phyloP scores from a whole-genome alignment of 2,113 vertebrate genomes.

The Pleuronectes platessa region DNA sequence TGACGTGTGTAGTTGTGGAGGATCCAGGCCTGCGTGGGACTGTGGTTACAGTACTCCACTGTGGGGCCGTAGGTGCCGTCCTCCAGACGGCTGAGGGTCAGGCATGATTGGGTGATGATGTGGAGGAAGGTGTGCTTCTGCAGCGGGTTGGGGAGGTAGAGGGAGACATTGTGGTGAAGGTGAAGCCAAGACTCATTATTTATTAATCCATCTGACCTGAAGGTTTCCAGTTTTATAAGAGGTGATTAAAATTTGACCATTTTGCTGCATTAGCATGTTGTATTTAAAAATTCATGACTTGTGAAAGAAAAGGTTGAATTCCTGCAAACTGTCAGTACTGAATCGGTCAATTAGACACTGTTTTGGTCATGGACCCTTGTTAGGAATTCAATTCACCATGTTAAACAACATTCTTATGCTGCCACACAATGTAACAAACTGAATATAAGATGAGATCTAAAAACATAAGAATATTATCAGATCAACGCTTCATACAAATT shows the following conservation, averaged over 20 bases:
- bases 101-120: conserved; percentile 92
- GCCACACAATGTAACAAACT: too few species aligned
- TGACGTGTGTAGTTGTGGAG: conserved; percentile 88
- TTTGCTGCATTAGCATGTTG: too few species aligned
- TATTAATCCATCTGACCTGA: background rate
- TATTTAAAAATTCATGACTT: too few species aligned
- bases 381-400: too few species aligned
- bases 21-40: conserved; percentile 85
- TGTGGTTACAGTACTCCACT: conserved; percentile 89
- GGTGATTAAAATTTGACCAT: background rate
- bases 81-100: conserved; percentile 88
- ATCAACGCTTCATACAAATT: too few species aligned
- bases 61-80: conserved; percentile 87
- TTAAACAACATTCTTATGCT: too few species aligned
- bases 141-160: conserved; percentile 55
- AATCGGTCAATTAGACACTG: too few species aligned
- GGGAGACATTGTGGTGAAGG: conserved; percentile 60
- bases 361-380: too few species aligned
- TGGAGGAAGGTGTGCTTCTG: conserved; percentile 93
- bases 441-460: too few species aligned
- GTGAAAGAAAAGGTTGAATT: too few species aligned
- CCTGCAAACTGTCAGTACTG: too few species aligned
- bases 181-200: conserved; percentile 40
- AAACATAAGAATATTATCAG: too few species aligned
- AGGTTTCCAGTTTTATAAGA: background rate